Percentiles rank a stretch among this genome's conserved stretches.
Evolutionary conservation across 2,797 vertebrate species (phyloP).

Genomic region (Diplodus puntazzo): DNA sequence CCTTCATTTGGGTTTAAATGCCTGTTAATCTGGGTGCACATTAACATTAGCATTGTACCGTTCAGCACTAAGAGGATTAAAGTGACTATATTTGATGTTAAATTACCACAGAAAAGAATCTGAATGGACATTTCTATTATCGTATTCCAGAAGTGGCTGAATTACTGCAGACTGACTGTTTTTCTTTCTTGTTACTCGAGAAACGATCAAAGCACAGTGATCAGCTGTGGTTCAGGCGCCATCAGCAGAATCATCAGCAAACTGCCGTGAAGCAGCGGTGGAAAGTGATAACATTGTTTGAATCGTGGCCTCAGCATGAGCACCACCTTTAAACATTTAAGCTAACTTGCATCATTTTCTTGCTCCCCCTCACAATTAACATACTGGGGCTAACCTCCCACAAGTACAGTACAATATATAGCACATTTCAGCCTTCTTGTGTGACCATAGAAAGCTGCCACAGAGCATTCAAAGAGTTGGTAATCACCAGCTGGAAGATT

Average conservation of each 20-base stretch:
- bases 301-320: no score
- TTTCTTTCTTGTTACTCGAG: no score
- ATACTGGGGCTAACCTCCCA: accelerated
- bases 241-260: no score
- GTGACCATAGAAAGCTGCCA: neutral
- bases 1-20: conserved; percentile 67
- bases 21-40: conserved; percentile 60
- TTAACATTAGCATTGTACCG: conserved; percentile 66
- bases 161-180: neutral
- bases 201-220: no score
- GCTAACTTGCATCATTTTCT: no score
- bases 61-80: conserved; percentile 54
- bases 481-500: neutral
- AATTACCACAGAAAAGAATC: conserved; percentile 6
- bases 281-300: no score
- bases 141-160: neutral
- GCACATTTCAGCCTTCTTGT: neutral
- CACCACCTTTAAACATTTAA: no score
- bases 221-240: no score
- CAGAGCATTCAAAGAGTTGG: neutral
- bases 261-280: no score
- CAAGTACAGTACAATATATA: neutral
- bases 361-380: neutral
- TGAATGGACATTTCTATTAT: conserved; percentile 12
- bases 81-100: conserved; percentile 17